Evolutionary conservation across 2,113 vertebrate species (phyloP).

Genomic region (Melanostigma gelatinosum): DNA sequence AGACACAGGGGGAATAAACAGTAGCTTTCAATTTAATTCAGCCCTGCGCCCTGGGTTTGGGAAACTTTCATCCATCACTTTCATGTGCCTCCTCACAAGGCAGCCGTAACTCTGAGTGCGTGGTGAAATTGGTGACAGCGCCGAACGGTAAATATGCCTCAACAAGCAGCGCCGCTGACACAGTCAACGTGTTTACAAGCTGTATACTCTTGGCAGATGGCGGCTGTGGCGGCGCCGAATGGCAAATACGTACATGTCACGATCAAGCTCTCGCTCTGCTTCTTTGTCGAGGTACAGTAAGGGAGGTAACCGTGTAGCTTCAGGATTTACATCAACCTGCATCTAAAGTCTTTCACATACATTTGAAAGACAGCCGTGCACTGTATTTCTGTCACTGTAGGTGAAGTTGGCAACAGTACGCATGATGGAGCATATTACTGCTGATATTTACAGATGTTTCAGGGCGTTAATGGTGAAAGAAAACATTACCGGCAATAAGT

Average conservation of each 20-base stretch:
- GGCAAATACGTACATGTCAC: conserved; percentile 23
- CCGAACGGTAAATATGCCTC: conserved; percentile 72
- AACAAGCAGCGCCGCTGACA: conserved; percentile 62
- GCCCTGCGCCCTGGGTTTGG: conserved; percentile 68
- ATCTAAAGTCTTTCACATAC: conserved; percentile 12
- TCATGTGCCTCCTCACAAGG: conserved; percentile 70
- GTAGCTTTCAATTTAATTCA: conserved; percentile 86
- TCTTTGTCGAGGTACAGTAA: conserved; percentile 6
- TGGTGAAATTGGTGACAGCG: conserved; percentile 60
- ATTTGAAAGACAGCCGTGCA: neutral
- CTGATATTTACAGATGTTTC: conserved; percentile 16
- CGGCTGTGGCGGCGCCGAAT: neutral
- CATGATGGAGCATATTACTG: neutral
- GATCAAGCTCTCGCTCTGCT: conserved; percentile 19
- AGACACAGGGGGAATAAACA: conserved; percentile 82
- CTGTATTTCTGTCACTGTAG: neutral
- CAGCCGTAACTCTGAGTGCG: conserved; percentile 57
- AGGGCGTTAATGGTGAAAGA: neutral
- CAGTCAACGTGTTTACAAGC: conserved; percentile 62
- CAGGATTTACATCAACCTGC: conserved; percentile 26
- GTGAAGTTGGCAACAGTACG: neutral
- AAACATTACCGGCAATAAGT: neutral
- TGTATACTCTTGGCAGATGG: conserved; percentile 48
- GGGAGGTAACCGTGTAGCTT: conserved; percentile 1
- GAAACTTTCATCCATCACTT: conserved; percentile 86